Conservation (phyloP, 2,113 vertebrate species). For the Siphamia tubifer region DNA sequence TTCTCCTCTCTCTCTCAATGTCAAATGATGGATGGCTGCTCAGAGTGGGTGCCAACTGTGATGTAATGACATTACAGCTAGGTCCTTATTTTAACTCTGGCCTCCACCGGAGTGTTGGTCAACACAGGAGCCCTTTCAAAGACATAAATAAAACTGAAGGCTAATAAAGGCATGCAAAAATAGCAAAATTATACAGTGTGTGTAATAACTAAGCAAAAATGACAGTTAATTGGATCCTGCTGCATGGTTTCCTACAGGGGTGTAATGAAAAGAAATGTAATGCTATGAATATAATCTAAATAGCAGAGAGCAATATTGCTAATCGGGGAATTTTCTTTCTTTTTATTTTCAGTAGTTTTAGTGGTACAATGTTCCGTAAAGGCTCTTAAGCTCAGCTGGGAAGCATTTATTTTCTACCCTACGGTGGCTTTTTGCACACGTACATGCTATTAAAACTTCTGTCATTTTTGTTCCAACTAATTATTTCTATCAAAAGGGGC, state of each 20-base stretch:
- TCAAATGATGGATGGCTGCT: slow-evolving; percentile 58
- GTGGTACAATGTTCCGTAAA: not conserved
- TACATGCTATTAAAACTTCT: no score
- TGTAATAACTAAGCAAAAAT: slow-evolving; percentile 21
- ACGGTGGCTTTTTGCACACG: no score
- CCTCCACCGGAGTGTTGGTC: slow-evolving; percentile 33
- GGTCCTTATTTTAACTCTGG: slow-evolving; percentile 34
- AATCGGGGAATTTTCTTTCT: not conserved
- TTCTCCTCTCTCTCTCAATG: slow-evolving; percentile 27
- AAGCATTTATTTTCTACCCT: no score
- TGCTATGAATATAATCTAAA: not conserved
- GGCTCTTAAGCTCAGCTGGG: not conserved
- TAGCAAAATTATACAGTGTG: slow-evolving; percentile 2
- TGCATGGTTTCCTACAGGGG: not conserved
- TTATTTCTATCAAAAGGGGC: no score
- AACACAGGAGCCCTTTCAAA: slow-evolving; percentile 14
- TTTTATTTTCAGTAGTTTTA: not conserved
- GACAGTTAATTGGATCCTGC: slow-evolving; percentile 12
- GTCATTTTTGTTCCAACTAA: no score
- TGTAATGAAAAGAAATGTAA: slow-evolving; percentile 10
- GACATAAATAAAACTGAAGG: slow-evolving; percentile 23
- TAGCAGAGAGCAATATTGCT: not conserved
- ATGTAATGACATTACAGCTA: slow-evolving; percentile 55
- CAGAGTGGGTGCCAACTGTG: slow-evolving; percentile 59
- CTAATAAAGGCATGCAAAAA: slow-evolving; percentile 3